Evolutionary conservation across 2,888 invertebrate species (phyloP).

Genomic region (Stramonita haemastoma): DNA sequence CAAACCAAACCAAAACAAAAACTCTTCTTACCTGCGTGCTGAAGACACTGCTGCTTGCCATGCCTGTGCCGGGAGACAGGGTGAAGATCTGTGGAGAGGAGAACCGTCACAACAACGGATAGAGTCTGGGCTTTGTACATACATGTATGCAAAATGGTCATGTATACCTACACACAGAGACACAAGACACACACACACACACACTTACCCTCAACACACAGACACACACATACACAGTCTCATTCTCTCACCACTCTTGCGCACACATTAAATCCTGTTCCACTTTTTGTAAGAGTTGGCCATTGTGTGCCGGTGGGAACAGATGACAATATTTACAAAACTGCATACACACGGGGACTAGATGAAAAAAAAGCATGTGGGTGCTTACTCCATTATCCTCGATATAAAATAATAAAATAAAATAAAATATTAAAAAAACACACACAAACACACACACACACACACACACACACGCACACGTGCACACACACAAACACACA

Average conservation of each 20-base stretch:
- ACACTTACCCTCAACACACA: neutral
- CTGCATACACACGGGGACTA: too few relatives aligned
- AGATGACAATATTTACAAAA: too few relatives aligned
- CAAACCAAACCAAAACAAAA: neutral
- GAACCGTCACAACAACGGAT: neutral
- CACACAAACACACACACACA: neutral
- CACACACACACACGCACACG: neutral
- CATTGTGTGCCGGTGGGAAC: too few relatives aligned
- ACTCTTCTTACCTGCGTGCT: slow-evolving; percentile 51
- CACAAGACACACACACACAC: neutral
- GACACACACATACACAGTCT: neutral
- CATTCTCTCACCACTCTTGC: neutral
- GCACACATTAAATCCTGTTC: too few relatives aligned
- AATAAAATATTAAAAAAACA: neutral
- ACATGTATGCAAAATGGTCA: neutral
- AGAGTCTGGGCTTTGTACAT: neutral
- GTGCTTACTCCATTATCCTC: too few relatives aligned
- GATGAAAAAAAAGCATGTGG: too few relatives aligned
- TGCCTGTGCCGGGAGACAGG: slow-evolving; percentile 56
- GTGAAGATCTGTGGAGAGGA: slow-evolving; percentile 57
- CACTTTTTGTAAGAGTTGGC: too few relatives aligned
- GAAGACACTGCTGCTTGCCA: slow-evolving; percentile 60
- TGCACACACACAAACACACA: neutral
- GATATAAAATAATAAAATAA: neutral
- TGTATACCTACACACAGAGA: neutral